phyloP scores from a whole-genome alignment of 2,797 vertebrate species.

The Tragelaphus oryx region DNA sequence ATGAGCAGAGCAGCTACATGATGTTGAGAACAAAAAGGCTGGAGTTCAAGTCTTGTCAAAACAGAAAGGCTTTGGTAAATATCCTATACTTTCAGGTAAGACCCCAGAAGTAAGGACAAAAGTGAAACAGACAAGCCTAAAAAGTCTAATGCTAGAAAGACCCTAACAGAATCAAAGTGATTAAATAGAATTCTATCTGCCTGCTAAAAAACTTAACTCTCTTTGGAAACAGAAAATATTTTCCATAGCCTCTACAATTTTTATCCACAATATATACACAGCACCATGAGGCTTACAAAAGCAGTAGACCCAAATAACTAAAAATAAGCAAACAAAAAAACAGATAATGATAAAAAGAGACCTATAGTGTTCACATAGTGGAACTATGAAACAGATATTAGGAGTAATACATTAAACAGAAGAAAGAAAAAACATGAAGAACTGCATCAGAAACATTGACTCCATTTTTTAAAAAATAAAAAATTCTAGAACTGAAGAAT shows the following conservation, averaged over 20 bases:
- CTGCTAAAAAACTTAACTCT: not conserved
- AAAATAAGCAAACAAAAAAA: slow-evolving; percentile 13
- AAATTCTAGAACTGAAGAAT: slow-evolving; percentile 21
- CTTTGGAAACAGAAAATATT: not conserved
- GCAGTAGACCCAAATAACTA: not conserved
- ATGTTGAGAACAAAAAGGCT: not conserved
- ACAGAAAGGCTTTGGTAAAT: not conserved
- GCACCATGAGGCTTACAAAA: not conserved
- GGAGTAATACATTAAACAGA: not conserved
- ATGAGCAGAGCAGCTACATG: not conserved
- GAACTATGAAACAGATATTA: not conserved
- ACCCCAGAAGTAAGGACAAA: not conserved
- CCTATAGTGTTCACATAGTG: not conserved
- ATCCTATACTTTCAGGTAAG: not conserved
- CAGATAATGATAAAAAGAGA: not conserved
- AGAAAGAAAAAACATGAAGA: slow-evolving; percentile 25
- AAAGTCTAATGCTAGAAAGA: not conserved
- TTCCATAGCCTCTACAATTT: not conserved
- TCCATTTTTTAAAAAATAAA: not conserved
- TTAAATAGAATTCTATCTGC: not conserved
- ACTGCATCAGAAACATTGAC: not conserved
- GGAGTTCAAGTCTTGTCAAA: not conserved
- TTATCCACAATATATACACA: not conserved
- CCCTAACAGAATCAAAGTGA: not conserved
- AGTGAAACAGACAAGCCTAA: not conserved